Conservation (phyloP, 2,113 vertebrate genomes). For the Psammodynastes pulverulentus region DNA sequence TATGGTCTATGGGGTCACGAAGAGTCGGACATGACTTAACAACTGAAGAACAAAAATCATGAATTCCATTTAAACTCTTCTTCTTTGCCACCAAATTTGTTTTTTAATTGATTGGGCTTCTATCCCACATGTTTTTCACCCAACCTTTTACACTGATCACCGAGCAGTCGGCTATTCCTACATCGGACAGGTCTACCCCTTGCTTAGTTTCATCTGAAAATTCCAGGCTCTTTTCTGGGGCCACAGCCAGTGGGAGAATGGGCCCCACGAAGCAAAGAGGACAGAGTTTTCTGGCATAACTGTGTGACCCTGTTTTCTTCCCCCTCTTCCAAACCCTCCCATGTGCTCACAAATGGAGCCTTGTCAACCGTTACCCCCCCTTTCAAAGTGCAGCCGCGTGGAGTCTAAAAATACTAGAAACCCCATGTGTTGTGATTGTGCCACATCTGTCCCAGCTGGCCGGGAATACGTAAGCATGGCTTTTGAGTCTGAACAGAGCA, state of each 20-base stretch:
- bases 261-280: neutral
- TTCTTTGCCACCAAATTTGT: neutral
- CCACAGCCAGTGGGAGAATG: neutral
- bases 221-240: neutral
- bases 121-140: too few species aligned
- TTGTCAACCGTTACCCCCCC: conserved; percentile 1
- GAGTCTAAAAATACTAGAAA: conserved; percentile 64
- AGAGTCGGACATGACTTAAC: neutral
- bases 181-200: too few species aligned
- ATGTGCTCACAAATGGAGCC: neutral
- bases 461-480: conserved; percentile 51
- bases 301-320: neutral
- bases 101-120: neutral
- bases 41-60: neutral
- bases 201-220: neutral
- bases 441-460: conserved; percentile 66
- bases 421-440: conserved; percentile 39
- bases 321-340: neutral
- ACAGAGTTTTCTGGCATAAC: neutral
- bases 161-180: neutral
- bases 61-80: neutral
- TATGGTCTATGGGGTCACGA: neutral
- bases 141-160: neutral
- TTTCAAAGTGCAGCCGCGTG: conserved; percentile 13
- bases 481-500: conserved; percentile 68